Evolutionary conservation across 2,113 vertebrate genomes (phyloP), one percentile per base, ranked within the genome.

Genomic region (Todiramphus chloris): DNA sequence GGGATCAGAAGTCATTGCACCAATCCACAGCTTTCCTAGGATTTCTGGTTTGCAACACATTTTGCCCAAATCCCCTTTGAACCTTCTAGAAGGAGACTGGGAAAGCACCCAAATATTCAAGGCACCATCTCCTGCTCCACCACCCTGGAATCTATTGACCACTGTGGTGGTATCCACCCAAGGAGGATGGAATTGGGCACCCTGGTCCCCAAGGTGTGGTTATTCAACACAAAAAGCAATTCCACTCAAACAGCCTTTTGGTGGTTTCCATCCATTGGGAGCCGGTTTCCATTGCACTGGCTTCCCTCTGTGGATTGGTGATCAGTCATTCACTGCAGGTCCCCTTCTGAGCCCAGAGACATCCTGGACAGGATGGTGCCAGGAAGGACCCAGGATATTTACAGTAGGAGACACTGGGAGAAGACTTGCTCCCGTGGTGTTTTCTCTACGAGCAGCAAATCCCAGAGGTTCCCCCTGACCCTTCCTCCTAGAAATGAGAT

Each of bases 271-370:
- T 56, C 21, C 1, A 0, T n/a, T 44, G 39, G 12, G 39, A 31
- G 19, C 28, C 85, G 76, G 10, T 67, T 44, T 80, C 46, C 28
- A 19, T 33, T 3, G 0, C 1, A 1, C 17, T 4, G 2, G 31
- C 19, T 72, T 27, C 27, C 31, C 5, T 1, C 33, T 56, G 58
- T 7, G 8, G 53, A 20, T 33, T 15, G 5, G 5, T 46, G 28
- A 39, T 66, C 6, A 1, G 44, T 44, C 63, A 53, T 67, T 77
- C 58, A 19, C 63, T 86, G 31, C 24, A 5, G 15, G 10, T 85
- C 53, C 43, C 48, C 58, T 89, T 25, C 46, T 1, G 3, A 81
- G 14, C 27, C 39, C 2, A 2, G 28, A 30, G 19, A 20, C 16
- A 18, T 90, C 48, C 60, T 41, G 68, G 28, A 37, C 53, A 87